phyloP scores from a whole-genome alignment of 1,140 invertebrate genomes.

The Philotrypesis tridentata region DNA sequence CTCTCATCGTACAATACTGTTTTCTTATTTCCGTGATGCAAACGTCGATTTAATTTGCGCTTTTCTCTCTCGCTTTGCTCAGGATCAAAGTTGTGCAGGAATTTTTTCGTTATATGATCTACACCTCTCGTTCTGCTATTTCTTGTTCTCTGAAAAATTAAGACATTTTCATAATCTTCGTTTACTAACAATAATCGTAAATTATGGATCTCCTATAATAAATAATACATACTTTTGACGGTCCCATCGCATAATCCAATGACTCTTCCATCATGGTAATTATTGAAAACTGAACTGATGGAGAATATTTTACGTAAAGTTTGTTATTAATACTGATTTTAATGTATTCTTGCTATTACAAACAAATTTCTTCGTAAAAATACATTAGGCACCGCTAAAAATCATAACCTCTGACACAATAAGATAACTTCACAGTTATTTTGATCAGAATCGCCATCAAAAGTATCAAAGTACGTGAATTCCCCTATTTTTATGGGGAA shows the following conservation, averaged over 20 bases:
- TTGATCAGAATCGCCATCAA: not conserved
- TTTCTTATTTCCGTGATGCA: constrained; percentile 63
- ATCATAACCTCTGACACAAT: not conserved
- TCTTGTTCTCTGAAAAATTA: constrained; percentile 58
- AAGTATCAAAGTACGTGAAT: not conserved
- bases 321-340: not conserved
- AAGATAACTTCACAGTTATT: constrained; percentile 13
- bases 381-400: not conserved
- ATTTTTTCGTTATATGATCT: constrained; percentile 65
- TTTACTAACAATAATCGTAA: not conserved
- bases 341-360: no score
- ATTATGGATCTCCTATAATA: not conserved
- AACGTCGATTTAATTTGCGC: constrained; percentile 68
- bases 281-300: not conserved
- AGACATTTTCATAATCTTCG: not conserved
- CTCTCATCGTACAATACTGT: constrained; percentile 67
- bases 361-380: not conserved
- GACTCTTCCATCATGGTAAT: constrained; percentile 29
- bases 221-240: constrained; percentile 35
- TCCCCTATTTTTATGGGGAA: not conserved
- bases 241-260: constrained; percentile 17
- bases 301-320: not conserved
- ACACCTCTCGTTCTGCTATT: constrained; percentile 55
- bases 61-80: constrained; percentile 70
- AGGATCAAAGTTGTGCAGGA: constrained; percentile 70